phyloP scores from a whole-genome alignment of 1,140 invertebrate genomes.

The Sipha flava region DNA sequence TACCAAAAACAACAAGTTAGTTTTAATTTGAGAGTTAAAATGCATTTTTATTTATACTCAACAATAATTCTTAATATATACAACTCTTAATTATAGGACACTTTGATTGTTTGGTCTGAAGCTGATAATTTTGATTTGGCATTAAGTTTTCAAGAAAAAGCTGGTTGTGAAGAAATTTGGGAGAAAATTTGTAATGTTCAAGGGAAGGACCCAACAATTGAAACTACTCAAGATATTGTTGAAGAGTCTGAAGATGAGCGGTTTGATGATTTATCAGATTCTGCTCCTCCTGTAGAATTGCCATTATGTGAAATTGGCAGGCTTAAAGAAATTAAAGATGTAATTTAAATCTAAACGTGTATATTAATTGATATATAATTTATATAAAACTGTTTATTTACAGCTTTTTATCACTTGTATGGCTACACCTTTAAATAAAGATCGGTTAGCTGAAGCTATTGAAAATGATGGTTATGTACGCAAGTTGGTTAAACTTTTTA shows the following conservation, averaged over 20 bases:
- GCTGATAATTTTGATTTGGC: slow-evolving; percentile 98
- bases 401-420: slow-evolving; percentile 66
- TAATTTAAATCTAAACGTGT: slow-evolving; percentile 37
- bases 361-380: neutral
- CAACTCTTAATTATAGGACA: slow-evolving; percentile 57
- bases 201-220: slow-evolving; percentile 95
- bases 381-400: slow-evolving; percentile 17
- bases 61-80: neutral
- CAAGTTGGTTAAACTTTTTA: slow-evolving; percentile 90
- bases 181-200: slow-evolving; percentile 98
- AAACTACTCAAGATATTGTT: slow-evolving; percentile 94
- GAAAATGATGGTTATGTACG: slow-evolving; percentile 93
- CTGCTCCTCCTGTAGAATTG: slow-evolving; percentile 80
- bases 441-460: slow-evolving; percentile 88
- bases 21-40: neutral
- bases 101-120: slow-evolving; percentile 99
- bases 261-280: slow-evolving; percentile 91
- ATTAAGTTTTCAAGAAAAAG: slow-evolving; percentile 98
- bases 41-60: slow-evolving; percentile 6
- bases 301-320: slow-evolving; percentile 87
- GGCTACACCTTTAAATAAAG: slow-evolving; percentile 76
- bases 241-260: slow-evolving; percentile 97
- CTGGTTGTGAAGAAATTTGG: slow-evolving; percentile 99
- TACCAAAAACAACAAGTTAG: slow-evolving; percentile 95
- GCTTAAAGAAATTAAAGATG: slow-evolving; percentile 89